Evolutionary conservation across 2,113 vertebrate species (phyloP).

Genomic region (Scomber japonicus): DNA sequence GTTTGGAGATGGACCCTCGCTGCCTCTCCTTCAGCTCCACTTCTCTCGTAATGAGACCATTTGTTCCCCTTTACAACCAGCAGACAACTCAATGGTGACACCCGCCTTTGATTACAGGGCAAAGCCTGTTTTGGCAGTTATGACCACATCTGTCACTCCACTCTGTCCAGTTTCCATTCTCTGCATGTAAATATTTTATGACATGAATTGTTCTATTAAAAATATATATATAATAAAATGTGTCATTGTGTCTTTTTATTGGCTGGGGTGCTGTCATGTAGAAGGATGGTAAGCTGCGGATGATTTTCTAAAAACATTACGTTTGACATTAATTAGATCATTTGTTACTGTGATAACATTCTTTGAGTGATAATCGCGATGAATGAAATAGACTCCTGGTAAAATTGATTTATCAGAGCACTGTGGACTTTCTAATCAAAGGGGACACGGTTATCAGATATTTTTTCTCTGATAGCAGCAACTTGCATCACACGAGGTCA

Average conservation of each 20-base stretch:
- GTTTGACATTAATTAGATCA: constrained; percentile 61
- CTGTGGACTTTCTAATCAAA: constrained; percentile 36
- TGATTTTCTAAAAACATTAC: constrained; percentile 51
- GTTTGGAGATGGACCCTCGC: constrained; percentile 22
- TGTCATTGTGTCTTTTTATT: constrained; percentile 59
- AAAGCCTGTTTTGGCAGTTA: constrained; percentile 66
- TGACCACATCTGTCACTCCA: constrained; percentile 70
- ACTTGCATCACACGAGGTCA: constrained; percentile 35
- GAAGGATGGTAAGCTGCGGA: constrained; percentile 6
- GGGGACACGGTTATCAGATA: background rate
- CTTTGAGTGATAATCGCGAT: constrained; percentile 37
- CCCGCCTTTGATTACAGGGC: constrained; percentile 67
- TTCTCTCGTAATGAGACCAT: constrained; percentile 61
- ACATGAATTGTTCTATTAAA: constrained; percentile 78
- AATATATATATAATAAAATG: constrained; percentile 68
- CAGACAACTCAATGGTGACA: constrained; percentile 55
- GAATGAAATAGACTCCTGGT: constrained; percentile 24
- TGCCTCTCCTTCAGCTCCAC: constrained; percentile 38
- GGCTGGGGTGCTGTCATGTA: constrained; percentile 22
- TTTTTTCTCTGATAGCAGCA: background rate
- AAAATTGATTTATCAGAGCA: constrained; percentile 26
- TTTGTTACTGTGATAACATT: constrained; percentile 55
- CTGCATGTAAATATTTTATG: constrained; percentile 82
- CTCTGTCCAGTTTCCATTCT: constrained; percentile 60
- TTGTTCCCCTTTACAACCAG: constrained; percentile 56